Percentiles rank a stretch among this genome's conserved stretches.
phyloP scores from a whole-genome alignment of 2,888 invertebrate species.

The Drosophila pseudotalamancana region DNA sequence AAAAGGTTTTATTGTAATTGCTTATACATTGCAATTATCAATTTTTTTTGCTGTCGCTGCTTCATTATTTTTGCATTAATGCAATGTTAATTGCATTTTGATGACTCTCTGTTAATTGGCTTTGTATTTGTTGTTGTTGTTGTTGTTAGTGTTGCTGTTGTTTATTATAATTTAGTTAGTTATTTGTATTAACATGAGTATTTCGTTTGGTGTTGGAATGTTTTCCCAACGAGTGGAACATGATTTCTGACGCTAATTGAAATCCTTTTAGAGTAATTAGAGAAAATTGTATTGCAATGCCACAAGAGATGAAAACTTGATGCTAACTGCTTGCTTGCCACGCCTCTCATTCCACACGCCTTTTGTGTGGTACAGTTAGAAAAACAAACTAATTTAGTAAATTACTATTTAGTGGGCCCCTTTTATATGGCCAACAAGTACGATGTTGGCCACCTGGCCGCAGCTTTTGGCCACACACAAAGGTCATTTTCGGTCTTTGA shows the following conservation, averaged over 20 bases:
- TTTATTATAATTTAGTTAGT: slow-evolving; percentile 24
- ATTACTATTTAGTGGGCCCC: slow-evolving; percentile 76
- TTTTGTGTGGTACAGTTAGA: slow-evolving; percentile 52
- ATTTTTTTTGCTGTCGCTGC: slow-evolving; percentile 3
- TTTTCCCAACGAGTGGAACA: slow-evolving; percentile 51
- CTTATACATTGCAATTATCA: slow-evolving; percentile 30
- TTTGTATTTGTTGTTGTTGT: slow-evolving; percentile 20
- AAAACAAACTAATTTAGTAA: slow-evolving; percentile 78
- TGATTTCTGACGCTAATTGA: slow-evolving; percentile 64
- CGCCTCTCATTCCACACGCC: not conserved
- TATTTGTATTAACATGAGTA: slow-evolving; percentile 49
- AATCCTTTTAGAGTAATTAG: slow-evolving; percentile 78
- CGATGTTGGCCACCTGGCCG: slow-evolving; percentile 43
- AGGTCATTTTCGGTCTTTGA: slow-evolving; percentile 73
- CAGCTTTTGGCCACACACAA: slow-evolving; percentile 64
- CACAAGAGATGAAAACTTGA: slow-evolving; percentile 31
- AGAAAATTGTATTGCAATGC: slow-evolving; percentile 52
- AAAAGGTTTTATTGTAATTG: slow-evolving; percentile 43
- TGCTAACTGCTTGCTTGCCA: slow-evolving; percentile 9
- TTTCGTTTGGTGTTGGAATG: slow-evolving; percentile 12
- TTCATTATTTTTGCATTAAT: slow-evolving; percentile 52
- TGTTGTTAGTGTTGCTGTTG: not conserved
- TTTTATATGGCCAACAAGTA: slow-evolving; percentile 25
- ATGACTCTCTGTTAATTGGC: slow-evolving; percentile 63
- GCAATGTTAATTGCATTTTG: slow-evolving; percentile 68